Evolutionary conservation across 1,140 invertebrate species (phyloP).

Genomic region (Luehdorfia chinensis): DNA sequence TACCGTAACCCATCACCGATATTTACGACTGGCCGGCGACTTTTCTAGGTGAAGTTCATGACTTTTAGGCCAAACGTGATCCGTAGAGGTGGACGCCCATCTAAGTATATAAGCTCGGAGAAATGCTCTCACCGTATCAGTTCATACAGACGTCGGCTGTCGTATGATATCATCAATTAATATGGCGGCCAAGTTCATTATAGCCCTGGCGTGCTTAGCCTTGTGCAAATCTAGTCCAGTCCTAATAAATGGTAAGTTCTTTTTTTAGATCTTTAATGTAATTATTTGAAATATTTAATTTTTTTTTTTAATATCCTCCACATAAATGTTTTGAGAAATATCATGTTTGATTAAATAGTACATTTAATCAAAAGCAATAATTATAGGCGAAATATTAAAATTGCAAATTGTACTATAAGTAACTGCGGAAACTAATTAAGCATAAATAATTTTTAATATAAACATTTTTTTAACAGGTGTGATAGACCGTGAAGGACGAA

Average conservation of each 20-base stretch:
- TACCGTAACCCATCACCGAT: slow-evolving; percentile 52
- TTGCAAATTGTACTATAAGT: no score
- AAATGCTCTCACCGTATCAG: slow-evolving; percentile 69
- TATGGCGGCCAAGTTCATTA: slow-evolving; percentile 58
- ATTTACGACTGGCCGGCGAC: slow-evolving; percentile 49
- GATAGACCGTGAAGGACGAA: slow-evolving; percentile 51
- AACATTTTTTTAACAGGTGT: slow-evolving; percentile 36
- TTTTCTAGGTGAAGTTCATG: slow-evolving; percentile 61
- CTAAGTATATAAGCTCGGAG: slow-evolving; percentile 64
- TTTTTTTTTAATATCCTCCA: no score
- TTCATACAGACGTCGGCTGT: slow-evolving; percentile 45
- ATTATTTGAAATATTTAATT: no score
- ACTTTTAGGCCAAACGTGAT: slow-evolving; percentile 39
- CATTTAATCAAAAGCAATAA: no score
- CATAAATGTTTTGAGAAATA: no score
- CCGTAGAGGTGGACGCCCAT: slow-evolving; percentile 37
- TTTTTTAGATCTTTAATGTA: neutral
- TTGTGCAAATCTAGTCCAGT: slow-evolving; percentile 47
- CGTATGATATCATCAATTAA: slow-evolving; percentile 28
- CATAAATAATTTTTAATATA: no score
- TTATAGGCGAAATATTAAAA: no score
- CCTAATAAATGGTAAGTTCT: slow-evolving; percentile 51
- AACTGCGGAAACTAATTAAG: no score
- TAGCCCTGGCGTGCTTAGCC: slow-evolving; percentile 47
- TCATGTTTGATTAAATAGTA: no score